Evolutionary conservation across 2,888 invertebrate species (phyloP).

Genomic region (Ophonus ardosiacus): DNA sequence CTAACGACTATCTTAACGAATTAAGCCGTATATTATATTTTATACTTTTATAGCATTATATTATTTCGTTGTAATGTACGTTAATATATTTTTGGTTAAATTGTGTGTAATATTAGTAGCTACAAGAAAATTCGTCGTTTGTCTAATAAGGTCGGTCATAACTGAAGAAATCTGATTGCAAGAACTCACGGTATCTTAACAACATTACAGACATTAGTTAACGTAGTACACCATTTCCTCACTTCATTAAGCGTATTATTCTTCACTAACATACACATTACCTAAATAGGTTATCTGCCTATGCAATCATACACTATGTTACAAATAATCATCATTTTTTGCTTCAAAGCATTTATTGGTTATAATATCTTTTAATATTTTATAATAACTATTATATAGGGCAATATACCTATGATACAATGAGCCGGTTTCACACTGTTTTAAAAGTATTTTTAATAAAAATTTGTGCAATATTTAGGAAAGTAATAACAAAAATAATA

Average conservation of each 20-base stretch:
- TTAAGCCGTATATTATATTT: no score
- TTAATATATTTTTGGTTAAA: background rate
- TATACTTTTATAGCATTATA: no score
- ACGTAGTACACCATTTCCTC: conserved; percentile 32
- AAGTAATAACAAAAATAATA: no score
- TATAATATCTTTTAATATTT: no score
- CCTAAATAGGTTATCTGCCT: background rate
- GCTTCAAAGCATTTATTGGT: background rate
- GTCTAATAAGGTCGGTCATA: conserved; percentile 24
- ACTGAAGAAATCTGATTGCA: conserved; percentile 36
- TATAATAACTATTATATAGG: no score
- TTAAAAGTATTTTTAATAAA: no score
- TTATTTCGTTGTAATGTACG: no score
- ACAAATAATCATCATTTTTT: background rate
- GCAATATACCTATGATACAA: no score
- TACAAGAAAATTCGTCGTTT: background rate
- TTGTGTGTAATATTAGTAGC: background rate
- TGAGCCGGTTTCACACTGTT: no score
- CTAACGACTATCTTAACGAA: no score
- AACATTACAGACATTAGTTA: conserved; percentile 36
- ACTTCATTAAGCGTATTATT: conserved; percentile 35
- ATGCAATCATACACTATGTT: background rate
- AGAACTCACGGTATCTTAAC: conserved; percentile 20
- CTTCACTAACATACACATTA: conserved; percentile 11
- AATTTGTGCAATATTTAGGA: no score